Base-by-base conservation (phyloP, 2,888 invertebrate species). In the Gandaritis pyraliata region DNA sequence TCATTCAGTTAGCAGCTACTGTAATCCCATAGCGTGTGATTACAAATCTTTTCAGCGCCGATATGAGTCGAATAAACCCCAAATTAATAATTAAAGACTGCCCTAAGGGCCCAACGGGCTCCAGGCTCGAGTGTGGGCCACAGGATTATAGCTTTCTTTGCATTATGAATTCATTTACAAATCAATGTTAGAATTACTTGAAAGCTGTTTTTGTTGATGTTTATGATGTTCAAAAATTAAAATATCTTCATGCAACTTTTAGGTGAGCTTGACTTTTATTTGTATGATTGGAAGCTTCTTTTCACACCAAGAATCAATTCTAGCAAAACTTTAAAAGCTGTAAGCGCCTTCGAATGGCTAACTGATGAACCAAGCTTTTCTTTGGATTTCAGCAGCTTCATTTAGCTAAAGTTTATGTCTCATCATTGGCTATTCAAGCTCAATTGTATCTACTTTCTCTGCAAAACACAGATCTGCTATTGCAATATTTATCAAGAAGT, bases 31-130 rank as follows among this genome's bases (percentile, higher is more conserved):
- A 63, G 56, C 52, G 53, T 61, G 64, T 64, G 65, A 67, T 67
- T 66, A 68, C 64, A 68, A 67, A 67, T 66, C 67, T 66, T 64
- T 69, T 65, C 62, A 70, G 62, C 57, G 64, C 49, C 53, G 38
- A 57, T 60, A 50, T 60, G 69, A 65, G 67, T 59, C 61, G 58
- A 58, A 62, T 68, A 56, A 61, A 50, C 64, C 65, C 41, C 13
- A 51, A 38, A 61, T 67, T 61, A 64, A 65, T 69, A 57, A 69
- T 69, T 56, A 56, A 64, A n/a, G 23, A 38, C 29, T n/a, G 39
- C n/a, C 56, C 48, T 23, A 13, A 23, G 39, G 47, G 33, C 41
- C 50, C 7, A n/a, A 16, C 16, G 49, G 36, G 6, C 29, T 16
- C 12, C 6, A 49, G 33, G 33, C 36, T 12, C 33, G 11, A 29